Percentiles rank a stretch among this genome's conserved stretches.
phyloP scores from a whole-genome alignment of 2,888 invertebrate species.

The Cryptocephalus moraei region DNA sequence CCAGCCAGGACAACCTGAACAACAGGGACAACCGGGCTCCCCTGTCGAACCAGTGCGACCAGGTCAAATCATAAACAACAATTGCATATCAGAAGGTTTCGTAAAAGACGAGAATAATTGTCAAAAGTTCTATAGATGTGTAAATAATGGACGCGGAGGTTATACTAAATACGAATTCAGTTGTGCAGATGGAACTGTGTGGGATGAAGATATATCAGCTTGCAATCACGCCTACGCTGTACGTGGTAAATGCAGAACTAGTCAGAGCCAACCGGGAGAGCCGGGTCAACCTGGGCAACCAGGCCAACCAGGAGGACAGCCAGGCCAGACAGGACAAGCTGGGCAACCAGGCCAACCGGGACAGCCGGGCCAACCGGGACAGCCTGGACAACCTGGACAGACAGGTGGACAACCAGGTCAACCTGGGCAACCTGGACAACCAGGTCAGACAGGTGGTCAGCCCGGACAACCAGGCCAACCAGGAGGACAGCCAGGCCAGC shows the following conservation, averaged over 20 bases:
- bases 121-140: conserved; percentile 67
- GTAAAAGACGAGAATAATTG: conserved; percentile 58
- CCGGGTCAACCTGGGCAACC: conserved; percentile 4
- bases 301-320: conserved; percentile 3
- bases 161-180: conserved; percentile 58
- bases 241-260: conserved; percentile 14
- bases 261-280: background rate
- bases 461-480: background rate
- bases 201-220: conserved; percentile 55
- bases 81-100: conserved; percentile 57
- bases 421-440: background rate
- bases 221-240: conserved; percentile 63
- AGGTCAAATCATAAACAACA: conserved; percentile 3
- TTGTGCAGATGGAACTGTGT: conserved; percentile 66
- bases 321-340: background rate
- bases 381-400: background rate
- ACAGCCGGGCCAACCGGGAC: background rate
- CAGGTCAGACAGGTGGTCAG: background rate
- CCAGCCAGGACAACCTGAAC: background rate
- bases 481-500: background rate
- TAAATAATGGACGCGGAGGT: conserved; percentile 47
- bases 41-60: background rate
- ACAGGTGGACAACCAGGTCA: background rate
- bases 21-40: background rate
- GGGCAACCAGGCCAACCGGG: background rate